A percentile compares a stretch with the other conserved stretches of the same genome.
These are phyloP conservation scores for Molossus molossus DNA, from an alignment of 2,797 vertebrate species.

Conservation along the genomic window DNA sequence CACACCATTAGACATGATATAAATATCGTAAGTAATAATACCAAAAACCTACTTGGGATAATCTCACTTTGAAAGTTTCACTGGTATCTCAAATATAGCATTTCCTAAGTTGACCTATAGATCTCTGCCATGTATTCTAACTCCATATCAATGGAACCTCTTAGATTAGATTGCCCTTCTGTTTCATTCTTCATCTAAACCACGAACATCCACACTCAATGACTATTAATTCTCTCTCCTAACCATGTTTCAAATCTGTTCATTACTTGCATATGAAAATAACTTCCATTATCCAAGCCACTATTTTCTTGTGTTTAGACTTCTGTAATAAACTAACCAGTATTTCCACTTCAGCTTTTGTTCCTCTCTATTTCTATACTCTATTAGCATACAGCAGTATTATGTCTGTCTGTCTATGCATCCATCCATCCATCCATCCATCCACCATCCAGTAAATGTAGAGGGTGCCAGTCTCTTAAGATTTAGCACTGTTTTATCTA, in stretches of 20 bases:
- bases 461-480: not conserved
- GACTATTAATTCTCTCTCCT: not conserved
- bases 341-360: not conserved
- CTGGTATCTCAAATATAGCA: not conserved
- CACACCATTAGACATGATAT: not conserved
- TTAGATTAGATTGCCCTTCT: not conserved
- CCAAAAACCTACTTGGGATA: not conserved
- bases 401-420: not conserved
- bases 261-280: not conserved
- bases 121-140: not conserved
- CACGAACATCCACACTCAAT: not conserved
- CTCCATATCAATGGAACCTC: not conserved
- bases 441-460: not conserved
- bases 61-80: not conserved
- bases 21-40: not conserved
- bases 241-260: not conserved
- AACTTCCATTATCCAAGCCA: not conserved
- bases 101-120: not conserved
- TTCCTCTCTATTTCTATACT: not conserved
- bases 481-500: not conserved
- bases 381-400: not conserved
- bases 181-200: not conserved
- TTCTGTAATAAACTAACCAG: not conserved
- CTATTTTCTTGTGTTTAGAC: not conserved
- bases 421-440: not conserved